These are phyloP conservation scores for Actenoides lindsayi DNA, from an alignment of 2,113 vertebrate species.

Conservation along the genomic window DNA sequence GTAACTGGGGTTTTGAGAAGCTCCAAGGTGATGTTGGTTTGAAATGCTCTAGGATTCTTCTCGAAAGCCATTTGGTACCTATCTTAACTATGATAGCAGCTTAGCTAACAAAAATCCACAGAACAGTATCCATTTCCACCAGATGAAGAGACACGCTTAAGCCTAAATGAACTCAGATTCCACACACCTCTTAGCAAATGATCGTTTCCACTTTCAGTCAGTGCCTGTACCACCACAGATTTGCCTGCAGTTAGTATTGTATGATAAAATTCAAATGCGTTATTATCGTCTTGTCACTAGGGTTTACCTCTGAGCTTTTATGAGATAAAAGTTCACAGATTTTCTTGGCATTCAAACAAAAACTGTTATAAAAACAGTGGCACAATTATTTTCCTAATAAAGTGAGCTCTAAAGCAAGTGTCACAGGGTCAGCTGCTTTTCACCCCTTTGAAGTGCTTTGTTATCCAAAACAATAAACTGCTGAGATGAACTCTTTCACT, in stretches of 20 bases:
- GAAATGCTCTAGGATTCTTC: not conserved
- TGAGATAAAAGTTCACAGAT: not conserved
- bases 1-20: not conserved
- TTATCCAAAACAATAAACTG: not conserved
- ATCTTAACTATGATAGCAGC: not conserved
- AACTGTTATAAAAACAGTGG: fast-evolving
- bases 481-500: not conserved
- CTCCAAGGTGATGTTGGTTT: not conserved
- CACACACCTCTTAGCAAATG: not conserved
- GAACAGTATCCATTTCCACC: fast-evolving
- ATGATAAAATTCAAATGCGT: not conserved
- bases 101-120: not conserved
- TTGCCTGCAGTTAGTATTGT: not conserved
- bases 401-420: not conserved
- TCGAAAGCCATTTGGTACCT: not conserved
- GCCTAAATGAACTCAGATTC: not conserved
- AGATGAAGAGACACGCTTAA: not conserved
- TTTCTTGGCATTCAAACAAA: not conserved
- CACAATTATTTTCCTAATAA: not conserved
- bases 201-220: not conserved
- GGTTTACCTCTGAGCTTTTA: not conserved
- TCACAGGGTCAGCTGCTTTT: not conserved
- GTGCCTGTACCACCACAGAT: not conserved
- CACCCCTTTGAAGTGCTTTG: not conserved
- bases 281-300: not conserved